Conservation (phyloP, 2,113 vertebrate species). For the Psilopsiagon aurifrons region DNA sequence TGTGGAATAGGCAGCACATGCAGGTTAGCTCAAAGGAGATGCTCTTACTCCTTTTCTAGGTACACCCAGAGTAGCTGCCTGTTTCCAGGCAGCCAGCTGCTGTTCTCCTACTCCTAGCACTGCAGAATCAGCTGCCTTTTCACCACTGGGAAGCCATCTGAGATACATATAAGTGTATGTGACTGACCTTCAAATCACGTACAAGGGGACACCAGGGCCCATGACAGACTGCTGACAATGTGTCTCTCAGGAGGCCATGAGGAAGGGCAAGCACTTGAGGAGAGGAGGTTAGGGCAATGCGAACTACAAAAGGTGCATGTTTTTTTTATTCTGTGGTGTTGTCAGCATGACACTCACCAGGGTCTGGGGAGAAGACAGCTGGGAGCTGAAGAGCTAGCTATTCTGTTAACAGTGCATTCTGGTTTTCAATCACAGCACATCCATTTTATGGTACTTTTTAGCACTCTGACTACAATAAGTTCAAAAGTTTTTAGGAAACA, state of each 20-base stretch:
- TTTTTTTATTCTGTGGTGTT: background rate
- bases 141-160: background rate
- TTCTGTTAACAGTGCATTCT: background rate
- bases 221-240: background rate
- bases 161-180: fast-evolving
- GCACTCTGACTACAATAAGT: background rate
- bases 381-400: background rate
- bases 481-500: background rate
- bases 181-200: background rate
- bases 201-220: no score
- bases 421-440: background rate
- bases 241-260: background rate
- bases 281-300: background rate
- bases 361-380: background rate
- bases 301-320: background rate
- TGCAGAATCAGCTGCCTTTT: background rate
- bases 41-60: background rate
- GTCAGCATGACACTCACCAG: background rate
- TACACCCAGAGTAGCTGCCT: background rate
- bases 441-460: background rate
- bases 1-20: background rate
- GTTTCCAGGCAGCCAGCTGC: background rate
- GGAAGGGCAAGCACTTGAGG: background rate
- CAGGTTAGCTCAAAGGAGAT: background rate
- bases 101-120: background rate